Conservation (phyloP, 2,113 vertebrate genomes). For the Gopherus flavomarginatus region DNA sequence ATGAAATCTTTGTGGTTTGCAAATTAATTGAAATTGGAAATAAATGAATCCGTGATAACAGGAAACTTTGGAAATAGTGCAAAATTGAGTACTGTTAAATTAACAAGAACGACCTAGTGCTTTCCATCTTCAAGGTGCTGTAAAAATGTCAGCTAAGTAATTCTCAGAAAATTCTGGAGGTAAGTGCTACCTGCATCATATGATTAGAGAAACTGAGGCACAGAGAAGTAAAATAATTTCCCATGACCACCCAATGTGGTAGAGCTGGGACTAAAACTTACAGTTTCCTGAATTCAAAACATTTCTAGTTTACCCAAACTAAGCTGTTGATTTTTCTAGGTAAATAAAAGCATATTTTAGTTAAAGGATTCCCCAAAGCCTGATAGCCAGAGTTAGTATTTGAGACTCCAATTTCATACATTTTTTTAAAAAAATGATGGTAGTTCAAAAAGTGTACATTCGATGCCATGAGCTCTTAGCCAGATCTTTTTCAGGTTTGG, state of each 20-base stretch:
- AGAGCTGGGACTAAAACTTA: neutral
- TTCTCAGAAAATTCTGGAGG: neutral
- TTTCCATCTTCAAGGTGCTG: neutral
- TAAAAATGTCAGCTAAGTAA: neutral
- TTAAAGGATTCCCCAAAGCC: neutral
- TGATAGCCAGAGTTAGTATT: neutral
- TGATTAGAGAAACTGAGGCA: neutral
- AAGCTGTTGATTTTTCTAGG: neutral
- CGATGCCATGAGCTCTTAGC: neutral
- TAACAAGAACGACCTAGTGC: neutral
- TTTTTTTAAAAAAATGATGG: neutral
- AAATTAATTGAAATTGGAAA: neutral
- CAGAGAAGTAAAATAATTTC: neutral
- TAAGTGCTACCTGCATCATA: neutral
- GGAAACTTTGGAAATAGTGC: neutral
- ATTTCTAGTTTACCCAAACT: neutral
- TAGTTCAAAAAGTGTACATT: neutral
- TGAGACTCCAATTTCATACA: neutral
- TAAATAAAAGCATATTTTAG: neutral
- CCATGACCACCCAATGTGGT: neutral
- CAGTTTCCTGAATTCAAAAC: neutral
- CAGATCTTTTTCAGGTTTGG: constrained; percentile 14
- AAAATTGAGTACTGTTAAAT: too few relatives aligned
- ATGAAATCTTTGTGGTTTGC: neutral
- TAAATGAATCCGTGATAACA: neutral